Conservation (phyloP, 2,888 invertebrate species). For the Dasypogon diadema region DNA sequence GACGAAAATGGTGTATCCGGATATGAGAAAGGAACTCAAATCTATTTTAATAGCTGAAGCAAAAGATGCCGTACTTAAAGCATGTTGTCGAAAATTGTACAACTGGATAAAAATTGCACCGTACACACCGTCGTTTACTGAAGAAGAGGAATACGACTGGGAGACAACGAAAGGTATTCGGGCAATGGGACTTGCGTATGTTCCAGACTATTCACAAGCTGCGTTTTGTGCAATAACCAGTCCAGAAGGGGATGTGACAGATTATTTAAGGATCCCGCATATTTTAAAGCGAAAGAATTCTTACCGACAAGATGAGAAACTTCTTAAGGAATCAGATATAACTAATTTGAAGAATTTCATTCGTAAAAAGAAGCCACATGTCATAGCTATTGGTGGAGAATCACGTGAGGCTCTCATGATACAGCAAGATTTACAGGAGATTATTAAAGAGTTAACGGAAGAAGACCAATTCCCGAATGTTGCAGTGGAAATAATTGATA, state of each 20-base stretch:
- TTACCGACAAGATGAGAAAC: conserved; percentile 76
- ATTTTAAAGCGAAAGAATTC: conserved; percentile 85
- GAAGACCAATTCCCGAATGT: conserved; percentile 90
- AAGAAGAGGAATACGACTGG: conserved; percentile 94
- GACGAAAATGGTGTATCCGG: conserved; percentile 88
- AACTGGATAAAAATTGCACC: conserved; percentile 89
- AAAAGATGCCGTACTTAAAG: conserved; percentile 85
- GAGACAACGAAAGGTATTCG: conserved; percentile 81
- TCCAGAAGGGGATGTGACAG: conserved; percentile 91
- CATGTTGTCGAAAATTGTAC: conserved; percentile 87
- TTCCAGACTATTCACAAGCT: conserved; percentile 84
- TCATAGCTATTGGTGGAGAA: conserved; percentile 91
- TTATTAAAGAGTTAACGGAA: conserved; percentile 80
- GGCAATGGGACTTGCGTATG: conserved; percentile 89
- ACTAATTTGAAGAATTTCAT: conserved; percentile 84
- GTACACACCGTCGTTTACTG: conserved; percentile 78
- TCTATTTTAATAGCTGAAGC: conserved; percentile 85
- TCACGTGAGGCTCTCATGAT: conserved; percentile 88
- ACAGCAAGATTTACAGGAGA: conserved; percentile 80
- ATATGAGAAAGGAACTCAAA: conserved; percentile 87
- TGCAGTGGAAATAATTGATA: conserved; percentile 92
- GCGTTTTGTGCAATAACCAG: conserved; percentile 90
- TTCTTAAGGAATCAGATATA: conserved; percentile 77
- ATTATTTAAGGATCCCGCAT: conserved; percentile 89
- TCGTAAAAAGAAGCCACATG: conserved; percentile 90